Base-by-base conservation (phyloP, 2,888 invertebrate species). In the Tachystola acroxantha region DNA sequence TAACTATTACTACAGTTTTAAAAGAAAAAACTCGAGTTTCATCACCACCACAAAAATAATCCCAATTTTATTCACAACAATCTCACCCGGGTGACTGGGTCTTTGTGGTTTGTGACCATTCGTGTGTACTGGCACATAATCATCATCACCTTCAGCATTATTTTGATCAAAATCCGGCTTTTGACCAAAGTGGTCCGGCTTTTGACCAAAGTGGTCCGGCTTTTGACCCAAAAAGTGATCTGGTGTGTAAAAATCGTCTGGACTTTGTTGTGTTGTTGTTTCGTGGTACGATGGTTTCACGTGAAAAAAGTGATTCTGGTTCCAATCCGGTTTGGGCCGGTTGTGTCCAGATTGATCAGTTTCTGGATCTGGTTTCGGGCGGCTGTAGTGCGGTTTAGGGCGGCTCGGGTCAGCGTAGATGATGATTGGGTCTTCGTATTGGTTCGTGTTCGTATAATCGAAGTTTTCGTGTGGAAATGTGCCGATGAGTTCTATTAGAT, bases 221-320 rank as follows among this genome's bases (percentile, higher is more conserved):
- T 24, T 24, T 2, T 24, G 24, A 10, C 24, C 58, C 52, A 62
- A 64, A n/a, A n/a, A 64, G 41, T 53, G 50, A 40, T 69, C 65
- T 2, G 66, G 68, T 37, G 65, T 64, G 57, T 76, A 76, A 48
- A 53, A 68, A 32, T 65, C 64, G 37, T 73, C 74, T 7, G 77
- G 75, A 27, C 2, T 10, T 43, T 52, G 55, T 50, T 64, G 46
- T 16, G 82, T 80, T 6, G 74, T 77, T 16, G 61, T 78, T 46
- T 86, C 87, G 36, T 86, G 80, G 46, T 88, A 88, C 2, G 86
- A 82, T 1, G 88, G 88, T 55, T 87, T 87, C 38, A 87, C 82
- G 43, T 87, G 86, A 45, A 80, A 87, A 43, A 72, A 81, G 48
- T 71, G 58, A 45, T 66, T 70, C 50, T 65, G 66, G 42, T 65